Conservation (phyloP, 2,888 invertebrate species). For the Leucania comma region DNA sequence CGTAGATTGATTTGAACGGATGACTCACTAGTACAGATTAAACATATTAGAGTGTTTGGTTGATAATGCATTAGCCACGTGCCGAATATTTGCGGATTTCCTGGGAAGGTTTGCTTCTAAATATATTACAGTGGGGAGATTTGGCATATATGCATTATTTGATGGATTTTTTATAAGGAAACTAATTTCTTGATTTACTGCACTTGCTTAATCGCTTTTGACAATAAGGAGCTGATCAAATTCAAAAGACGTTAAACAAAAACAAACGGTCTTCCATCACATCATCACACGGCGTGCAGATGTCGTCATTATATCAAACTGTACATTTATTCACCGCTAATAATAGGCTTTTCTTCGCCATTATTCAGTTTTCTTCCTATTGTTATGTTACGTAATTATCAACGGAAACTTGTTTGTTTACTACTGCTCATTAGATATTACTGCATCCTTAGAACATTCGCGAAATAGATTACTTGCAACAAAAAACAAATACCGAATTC, state of each 20-base stretch:
- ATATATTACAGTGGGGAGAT: conserved; percentile 9
- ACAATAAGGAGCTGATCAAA: background rate
- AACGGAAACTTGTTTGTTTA: conserved; percentile 37
- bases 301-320: conserved; percentile 22
- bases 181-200: background rate
- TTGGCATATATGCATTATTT: conserved; percentile 1
- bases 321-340: conserved; percentile 33
- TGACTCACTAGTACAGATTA: conserved; percentile 34
- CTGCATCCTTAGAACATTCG: conserved; percentile 43
- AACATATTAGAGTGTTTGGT: background rate
- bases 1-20: conserved; percentile 9
- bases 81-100: background rate
- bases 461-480: conserved; percentile 33
- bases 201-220: background rate
- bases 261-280: background rate
- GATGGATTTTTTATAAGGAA: background rate
- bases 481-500: conserved; percentile 51
- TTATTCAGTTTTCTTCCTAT: conserved; percentile 46
- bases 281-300: background rate
- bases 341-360: conserved; percentile 32
- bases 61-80: conserved; percentile 12
- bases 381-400: conserved; percentile 45
- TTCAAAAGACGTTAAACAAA: background rate
- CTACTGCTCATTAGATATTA: conserved; percentile 33
- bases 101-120: background rate